A percentile compares a stretch with the other conserved stretches of the same genome.
These are phyloP conservation scores for Corydoras maculifer DNA, from an alignment of 2,113 vertebrate genomes.

Conservation along the genomic window DNA sequence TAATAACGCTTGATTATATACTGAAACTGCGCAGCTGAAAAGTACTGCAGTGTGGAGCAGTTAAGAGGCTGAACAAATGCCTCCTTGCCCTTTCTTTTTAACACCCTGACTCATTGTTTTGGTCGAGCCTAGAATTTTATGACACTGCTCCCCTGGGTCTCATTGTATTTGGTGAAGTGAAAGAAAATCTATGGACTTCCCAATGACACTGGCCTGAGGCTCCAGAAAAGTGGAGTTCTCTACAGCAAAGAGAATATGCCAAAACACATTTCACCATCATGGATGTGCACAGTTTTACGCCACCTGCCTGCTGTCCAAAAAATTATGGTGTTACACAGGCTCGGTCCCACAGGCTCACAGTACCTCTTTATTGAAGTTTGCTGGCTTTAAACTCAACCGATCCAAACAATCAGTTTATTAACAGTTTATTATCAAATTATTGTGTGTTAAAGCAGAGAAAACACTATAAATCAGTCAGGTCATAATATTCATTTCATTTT, in stretches of 20 bases:
- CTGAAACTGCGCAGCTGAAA: not conserved
- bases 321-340: not conserved
- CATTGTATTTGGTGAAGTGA: conserved; percentile 16
- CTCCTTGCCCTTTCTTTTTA: not conserved
- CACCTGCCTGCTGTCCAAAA: not conserved
- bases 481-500: too few relatives aligned
- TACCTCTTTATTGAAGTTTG: not conserved
- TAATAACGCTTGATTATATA: not conserved
- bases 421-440: too few relatives aligned
- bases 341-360: not conserved
- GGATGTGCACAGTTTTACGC: not conserved
- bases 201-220: conserved; percentile 18
- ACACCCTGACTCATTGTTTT: conserved; percentile 1
- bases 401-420: too few relatives aligned
- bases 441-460: too few relatives aligned
- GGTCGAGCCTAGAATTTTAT: conserved; percentile 11
- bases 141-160: conserved; percentile 19
- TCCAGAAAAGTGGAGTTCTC: conserved; percentile 5
- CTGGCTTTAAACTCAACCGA: too few relatives aligned
- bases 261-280: conserved; percentile 20
- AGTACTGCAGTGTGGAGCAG: not conserved
- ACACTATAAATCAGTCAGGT: too few relatives aligned
- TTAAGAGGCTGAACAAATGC: conserved; percentile 12
- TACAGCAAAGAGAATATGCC: conserved; percentile 12
- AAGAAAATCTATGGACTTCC: conserved; percentile 17